Percentiles rank a stretch among this genome's conserved stretches.
These are phyloP conservation scores for Colius striatus DNA, from an alignment of 2,113 vertebrate species.

Conservation along the genomic window DNA sequence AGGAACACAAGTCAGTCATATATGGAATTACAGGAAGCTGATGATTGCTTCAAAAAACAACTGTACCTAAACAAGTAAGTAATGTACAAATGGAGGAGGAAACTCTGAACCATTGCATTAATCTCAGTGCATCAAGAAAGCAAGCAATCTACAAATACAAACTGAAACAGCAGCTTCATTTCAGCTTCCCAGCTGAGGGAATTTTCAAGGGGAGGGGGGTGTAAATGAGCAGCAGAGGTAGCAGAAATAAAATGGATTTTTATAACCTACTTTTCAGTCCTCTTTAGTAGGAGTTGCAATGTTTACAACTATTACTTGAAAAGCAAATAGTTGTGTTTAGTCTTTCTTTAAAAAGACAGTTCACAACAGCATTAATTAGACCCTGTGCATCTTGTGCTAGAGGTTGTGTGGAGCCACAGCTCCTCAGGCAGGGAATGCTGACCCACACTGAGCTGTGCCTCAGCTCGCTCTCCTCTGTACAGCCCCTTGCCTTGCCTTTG, in stretches of 20 bases:
- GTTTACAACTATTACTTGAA: neutral
- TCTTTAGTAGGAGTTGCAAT: neutral
- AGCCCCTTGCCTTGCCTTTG: neutral
- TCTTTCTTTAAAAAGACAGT: neutral
- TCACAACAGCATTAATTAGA: neutral
- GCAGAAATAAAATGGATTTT: neutral
- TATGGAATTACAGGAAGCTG: neutral
- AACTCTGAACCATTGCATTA: neutral
- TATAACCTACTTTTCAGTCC: neutral
- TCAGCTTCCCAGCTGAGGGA: neutral
- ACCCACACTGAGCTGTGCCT: neutral
- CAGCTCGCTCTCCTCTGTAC: neutral
- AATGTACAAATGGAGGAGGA: neutral
- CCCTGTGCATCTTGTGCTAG: neutral
- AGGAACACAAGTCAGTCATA: constrained; percentile 1
- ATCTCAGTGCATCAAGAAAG: neutral
- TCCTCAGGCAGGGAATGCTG: neutral
- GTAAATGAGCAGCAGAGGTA: neutral
- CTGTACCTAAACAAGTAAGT: constrained; percentile 19
- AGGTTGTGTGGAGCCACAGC: neutral
- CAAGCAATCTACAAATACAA: neutral
- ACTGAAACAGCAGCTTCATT: neutral
- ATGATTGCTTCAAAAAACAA: neutral
- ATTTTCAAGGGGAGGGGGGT: neutral
- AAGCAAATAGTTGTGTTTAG: neutral